Evolutionary conservation across 2,888 invertebrate species (phyloP), one percentile per base, ranked within the genome.

Genomic region (Enoplolaimus lenunculus): DNA sequence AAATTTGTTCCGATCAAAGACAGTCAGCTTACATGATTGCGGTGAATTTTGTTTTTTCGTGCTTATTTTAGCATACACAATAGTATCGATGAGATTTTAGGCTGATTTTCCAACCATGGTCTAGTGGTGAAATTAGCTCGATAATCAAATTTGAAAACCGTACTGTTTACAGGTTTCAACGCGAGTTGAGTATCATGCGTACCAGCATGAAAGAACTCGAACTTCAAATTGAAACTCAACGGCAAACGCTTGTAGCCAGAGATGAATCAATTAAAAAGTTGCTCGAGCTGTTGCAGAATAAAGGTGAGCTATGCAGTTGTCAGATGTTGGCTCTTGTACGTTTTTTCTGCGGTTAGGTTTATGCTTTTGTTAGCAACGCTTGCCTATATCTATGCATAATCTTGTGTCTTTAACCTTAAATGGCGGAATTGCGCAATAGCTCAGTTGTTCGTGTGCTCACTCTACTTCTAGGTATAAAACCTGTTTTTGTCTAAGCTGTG

Each of bases 261-360:
- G 95, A 97, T 84, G 95, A 95, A 81, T 94, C 93, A 83, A 95
- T 97, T 82, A 95, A 95, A 85, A 95, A 94, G 84, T 87, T 97
- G 78, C 86, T 97, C 80, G 95, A 97, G 86, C 94, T 97, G 93
- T 87, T 97, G 73, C 94, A 95, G 83, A 92, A 90, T 82, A 93
- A 93, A 85, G 93, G 93, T 92, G 87, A 91, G 92, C 90, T 85
- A n/a, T n/a, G n/a, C n/a, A n/a, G n/a, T n/a, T n/a, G n/a, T n/a
- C n/a, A n/a, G n/a, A n/a, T n/a, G n/a, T n/a, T n/a, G n/a, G n/a
- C n/a, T 45, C 45, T 45, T 7, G 45, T 13, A 45, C 7, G 21
- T 45, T 13, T 45, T 45, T 45, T 45, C 45, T 45, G 45, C 45
- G 45, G 21, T 45, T 45, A 45, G n/a, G n/a, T n/a, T n/a, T n/a